phyloP scores from a whole-genome alignment of 2,888 invertebrate genomes.

The Achlya flavicornis region DNA sequence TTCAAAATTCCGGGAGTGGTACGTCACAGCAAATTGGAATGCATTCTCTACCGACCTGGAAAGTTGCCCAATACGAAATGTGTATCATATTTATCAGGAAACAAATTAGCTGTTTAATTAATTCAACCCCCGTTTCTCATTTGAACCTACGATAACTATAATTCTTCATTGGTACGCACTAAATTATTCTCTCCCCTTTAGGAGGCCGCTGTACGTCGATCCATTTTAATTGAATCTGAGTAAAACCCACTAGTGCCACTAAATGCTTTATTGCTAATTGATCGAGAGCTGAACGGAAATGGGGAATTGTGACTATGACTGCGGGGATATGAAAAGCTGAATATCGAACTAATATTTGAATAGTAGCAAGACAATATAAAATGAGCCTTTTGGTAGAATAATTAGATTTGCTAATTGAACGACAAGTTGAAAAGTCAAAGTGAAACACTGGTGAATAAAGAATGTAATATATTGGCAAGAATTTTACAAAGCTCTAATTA shows the following conservation, averaged over 20 bases:
- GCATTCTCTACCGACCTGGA: neutral
- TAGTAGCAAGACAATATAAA: neutral
- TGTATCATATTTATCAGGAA: conserved; percentile 4
- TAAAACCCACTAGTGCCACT: conserved; percentile 55
- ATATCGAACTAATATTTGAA: neutral
- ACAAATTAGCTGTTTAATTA: conserved; percentile 4
- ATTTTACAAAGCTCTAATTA: too few species aligned
- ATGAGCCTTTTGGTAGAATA: neutral
- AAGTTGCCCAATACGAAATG: neutral
- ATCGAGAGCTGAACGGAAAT: conserved; percentile 42
- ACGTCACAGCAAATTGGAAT: neutral
- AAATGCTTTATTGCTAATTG: conserved; percentile 62
- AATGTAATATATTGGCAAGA: too few species aligned
- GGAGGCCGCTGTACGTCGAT: conserved; percentile 39
- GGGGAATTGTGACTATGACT: conserved; percentile 29
- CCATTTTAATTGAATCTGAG: conserved; percentile 62
- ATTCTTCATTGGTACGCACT: conserved; percentile 41
- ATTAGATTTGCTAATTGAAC: neutral
- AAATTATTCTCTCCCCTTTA: conserved; percentile 47
- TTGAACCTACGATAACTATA: conserved; percentile 19
- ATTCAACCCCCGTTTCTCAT: neutral
- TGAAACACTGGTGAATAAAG: too few species aligned
- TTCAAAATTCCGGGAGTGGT: neutral
- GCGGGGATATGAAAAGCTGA: conserved; percentile 15
- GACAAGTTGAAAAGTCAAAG: neutral